Base-by-base conservation (phyloP, 2,113 vertebrate genomes). In the Cyprinodon variegatus region DNA sequence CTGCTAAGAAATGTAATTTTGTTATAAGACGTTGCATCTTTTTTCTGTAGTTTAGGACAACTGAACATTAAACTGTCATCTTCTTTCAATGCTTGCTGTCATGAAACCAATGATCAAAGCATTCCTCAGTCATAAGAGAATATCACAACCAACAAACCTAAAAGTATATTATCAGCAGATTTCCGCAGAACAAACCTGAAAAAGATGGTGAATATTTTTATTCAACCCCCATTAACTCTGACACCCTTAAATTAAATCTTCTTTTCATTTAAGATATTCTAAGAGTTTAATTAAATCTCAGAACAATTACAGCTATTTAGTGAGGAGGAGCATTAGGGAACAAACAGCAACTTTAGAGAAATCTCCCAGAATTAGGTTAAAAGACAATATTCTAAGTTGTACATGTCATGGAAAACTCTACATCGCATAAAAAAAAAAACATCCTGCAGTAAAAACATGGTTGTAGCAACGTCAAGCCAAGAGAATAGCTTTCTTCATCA, bases 21-120 rank as follows among this genome's bases (percentile, higher is more conserved):
- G 37, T 15, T 12, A 22, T 57, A 40, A 39, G 20, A 53, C 36
- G 53, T 11, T 8, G 37, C 22, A 60, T 12, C 39, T 50, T 37
- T 61, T 76, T 71, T 15, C 41, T 60, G 43, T 36, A 65, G 68
- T 74, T 57, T 20, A 62, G 64, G 68, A 59, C 48, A 73, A 70
- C 9, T 63, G 37, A 4, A 67, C 0, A 13, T 65, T 59, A 50
- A n/a, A n/a, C 50, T 57, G 50, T 20, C 20, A 20, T 10, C 9
- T 3, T n/a, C 8, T 9, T 9, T 57, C 20, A 53, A 8, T 53
- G 17, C 50, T 50, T 8, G 48, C 15, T 53, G 17, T 53, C 15
- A 53, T 53, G 2, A 53, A 53, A 57, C 17, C 5, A 9, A 57
- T 57, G 17, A 57, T n/a, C 17, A 57, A 20, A 57, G 8, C 17